These are phyloP conservation scores for Tachyglossus aculeatus DNA, from an alignment of 2,797 vertebrate genomes.

Conservation along the genomic window DNA sequence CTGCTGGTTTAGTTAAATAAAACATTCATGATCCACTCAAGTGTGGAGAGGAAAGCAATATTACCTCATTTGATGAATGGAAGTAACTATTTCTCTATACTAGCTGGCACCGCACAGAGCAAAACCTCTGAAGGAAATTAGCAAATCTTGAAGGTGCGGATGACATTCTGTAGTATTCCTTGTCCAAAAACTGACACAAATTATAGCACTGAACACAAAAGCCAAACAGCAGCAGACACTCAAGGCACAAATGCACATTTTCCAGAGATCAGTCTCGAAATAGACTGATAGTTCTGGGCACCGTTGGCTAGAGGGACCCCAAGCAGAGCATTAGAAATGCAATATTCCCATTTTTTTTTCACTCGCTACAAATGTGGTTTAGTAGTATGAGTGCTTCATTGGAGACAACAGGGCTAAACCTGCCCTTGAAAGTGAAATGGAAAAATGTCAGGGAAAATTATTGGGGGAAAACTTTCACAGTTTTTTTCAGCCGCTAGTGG, in stretches of 20 bases:
- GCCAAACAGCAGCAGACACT: conserved; percentile 17
- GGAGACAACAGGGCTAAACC: no score
- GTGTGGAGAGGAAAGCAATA: conserved; percentile 4
- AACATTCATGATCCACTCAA: conserved; percentile 4
- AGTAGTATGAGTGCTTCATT: no score
- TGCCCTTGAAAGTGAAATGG: background rate
- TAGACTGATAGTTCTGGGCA: background rate
- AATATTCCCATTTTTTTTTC: no score
- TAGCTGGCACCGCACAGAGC: conserved; percentile 22
- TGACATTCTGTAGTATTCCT: conserved; percentile 41
- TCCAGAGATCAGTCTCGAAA: conserved; percentile 13
- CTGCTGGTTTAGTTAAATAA: conserved; percentile 2
- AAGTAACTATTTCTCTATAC: conserved; percentile 44
- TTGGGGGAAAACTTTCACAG: background rate
- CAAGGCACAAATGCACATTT: background rate
- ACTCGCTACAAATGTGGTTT: no score
- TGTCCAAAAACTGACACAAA: conserved; percentile 35
- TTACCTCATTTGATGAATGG: conserved; percentile 48
- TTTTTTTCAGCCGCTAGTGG: background rate
- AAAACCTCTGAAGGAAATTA: conserved; percentile 54
- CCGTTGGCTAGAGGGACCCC: no score
- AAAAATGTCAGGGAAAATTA: background rate
- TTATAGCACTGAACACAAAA: background rate
- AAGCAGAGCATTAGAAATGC: no score
- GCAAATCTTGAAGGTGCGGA: conserved; percentile 53